phyloP scores from a whole-genome alignment of 2,888 invertebrate genomes.

The Antheraea assamensis region DNA sequence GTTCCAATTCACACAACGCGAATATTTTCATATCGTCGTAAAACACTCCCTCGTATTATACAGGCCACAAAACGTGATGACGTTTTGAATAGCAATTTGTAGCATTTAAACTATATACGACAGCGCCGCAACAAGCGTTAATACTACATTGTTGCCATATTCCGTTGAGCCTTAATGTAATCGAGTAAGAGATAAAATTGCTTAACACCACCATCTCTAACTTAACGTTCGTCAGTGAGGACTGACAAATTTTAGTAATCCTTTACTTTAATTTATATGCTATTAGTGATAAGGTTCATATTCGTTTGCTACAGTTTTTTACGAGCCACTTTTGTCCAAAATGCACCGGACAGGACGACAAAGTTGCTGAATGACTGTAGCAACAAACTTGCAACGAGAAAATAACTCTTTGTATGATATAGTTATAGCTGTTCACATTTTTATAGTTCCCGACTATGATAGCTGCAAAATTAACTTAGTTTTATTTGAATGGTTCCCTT shows the following conservation, averaged over 20 bases:
- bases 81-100: conserved; percentile 63
- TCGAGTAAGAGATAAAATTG: conserved; percentile 5
- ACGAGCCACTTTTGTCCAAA: conserved; percentile 38
- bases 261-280: conserved; percentile 22
- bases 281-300: conserved; percentile 31
- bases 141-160: conserved; percentile 38
- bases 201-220: conserved; percentile 33
- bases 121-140: conserved; percentile 34
- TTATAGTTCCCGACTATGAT: conserved; percentile 8
- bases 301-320: conserved; percentile 27
- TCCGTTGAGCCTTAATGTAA: conserved; percentile 34
- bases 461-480: background rate
- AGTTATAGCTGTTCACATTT: conserved; percentile 11
- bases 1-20: conserved; percentile 41
- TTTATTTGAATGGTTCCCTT: background rate
- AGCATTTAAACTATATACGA: conserved; percentile 53
- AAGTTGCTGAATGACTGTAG: conserved; percentile 53
- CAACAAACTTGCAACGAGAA: conserved; percentile 60
- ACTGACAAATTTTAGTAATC: conserved; percentile 9
- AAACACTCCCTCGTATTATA: conserved; percentile 47
- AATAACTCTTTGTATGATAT: conserved; percentile 53
- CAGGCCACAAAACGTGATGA: conserved; percentile 56
- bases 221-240: conserved; percentile 13
- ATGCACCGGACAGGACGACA: conserved; percentile 52
- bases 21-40: conserved; percentile 49